These are phyloP conservation scores for Nesidiocoris tenuis DNA, from an alignment of 2,888 invertebrate genomes.

Conservation along the genomic window DNA sequence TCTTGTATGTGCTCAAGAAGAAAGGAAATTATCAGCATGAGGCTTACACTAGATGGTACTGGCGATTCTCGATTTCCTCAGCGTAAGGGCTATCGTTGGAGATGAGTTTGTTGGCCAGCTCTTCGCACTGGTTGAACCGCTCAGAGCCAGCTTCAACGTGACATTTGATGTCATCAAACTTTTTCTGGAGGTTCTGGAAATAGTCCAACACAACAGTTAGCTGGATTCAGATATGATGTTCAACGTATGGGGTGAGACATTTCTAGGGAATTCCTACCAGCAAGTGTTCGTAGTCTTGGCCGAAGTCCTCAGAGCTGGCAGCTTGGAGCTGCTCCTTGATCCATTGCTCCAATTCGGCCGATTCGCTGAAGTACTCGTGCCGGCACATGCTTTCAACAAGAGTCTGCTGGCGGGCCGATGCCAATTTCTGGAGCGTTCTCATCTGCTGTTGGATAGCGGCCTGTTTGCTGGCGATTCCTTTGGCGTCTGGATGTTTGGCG, in stretches of 20 bases:
- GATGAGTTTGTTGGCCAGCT: conserved; percentile 82
- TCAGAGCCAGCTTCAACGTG: conserved; percentile 87
- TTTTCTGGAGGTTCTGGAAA: conserved; percentile 74
- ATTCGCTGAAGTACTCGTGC: conserved; percentile 88
- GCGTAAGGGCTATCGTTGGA: conserved; percentile 83
- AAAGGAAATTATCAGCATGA: not conserved
- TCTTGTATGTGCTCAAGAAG: not conserved
- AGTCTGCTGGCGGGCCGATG: conserved; percentile 75
- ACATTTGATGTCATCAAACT: conserved; percentile 91
- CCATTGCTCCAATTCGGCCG: conserved; percentile 87
- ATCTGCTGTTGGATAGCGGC: conserved; percentile 74
- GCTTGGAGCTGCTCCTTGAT: conserved; percentile 86
- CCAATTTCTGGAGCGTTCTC: conserved; percentile 75
- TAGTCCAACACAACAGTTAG: not conserved
- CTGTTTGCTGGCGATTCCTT: conserved; percentile 75
- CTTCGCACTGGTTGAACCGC: conserved; percentile 86
- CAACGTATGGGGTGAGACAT: too few relatives aligned
- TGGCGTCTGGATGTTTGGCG: conserved; percentile 79
- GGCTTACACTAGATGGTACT: conserved; percentile 79
- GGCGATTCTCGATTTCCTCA: conserved; percentile 79
- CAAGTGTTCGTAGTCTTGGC: conserved; percentile 89
- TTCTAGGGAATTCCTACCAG: too few relatives aligned
- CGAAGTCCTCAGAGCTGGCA: conserved; percentile 89
- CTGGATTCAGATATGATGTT: too few relatives aligned
- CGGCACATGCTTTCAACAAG: conserved; percentile 88